Base-by-base conservation (phyloP, 2,888 invertebrate genomes). In the Campoplex capitator region DNA sequence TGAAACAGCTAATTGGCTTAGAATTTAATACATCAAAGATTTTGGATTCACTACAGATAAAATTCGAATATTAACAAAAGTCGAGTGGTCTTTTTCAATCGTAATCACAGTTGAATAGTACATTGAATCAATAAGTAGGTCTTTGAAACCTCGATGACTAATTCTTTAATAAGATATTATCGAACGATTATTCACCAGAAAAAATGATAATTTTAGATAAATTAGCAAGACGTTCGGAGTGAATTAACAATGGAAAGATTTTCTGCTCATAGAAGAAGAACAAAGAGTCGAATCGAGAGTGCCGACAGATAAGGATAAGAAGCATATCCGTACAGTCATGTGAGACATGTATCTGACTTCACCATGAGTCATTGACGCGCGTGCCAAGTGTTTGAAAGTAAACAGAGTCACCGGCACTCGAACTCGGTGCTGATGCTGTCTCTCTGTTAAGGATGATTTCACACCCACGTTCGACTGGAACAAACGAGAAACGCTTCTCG, bases 371-470 rank as follows among this genome's bases (percentile, higher is more conserved):
- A 85, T 79, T 76, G 84, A 70, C 74, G 87, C 87, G 87, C 84
- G 87, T 87, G 87, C 84, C 87, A 75, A 73, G 74, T 83, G 83
- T 83, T 87, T 84, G 87, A 87, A 76, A 85, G 87, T 83, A 87
- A 85, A 87, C 87, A 87, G 81, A 85, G 73, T 80, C 87, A 51
- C 65, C 73, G 76, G 75, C 75, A 79, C 79, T 78, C 51, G 71
- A 77, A 83, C 76, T 58, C 54, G 28, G 62, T 45, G 68, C 23
- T 28, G 32, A 16, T 62, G 70, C 45, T 51, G 76, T 77, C 68
- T 75, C 77, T 65, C 74, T 75, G 28, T 65, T 76, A 45, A 70
- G 82, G 67, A 83, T 79, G 87, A 76, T 32, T 87, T 56, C 76
- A 85, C 85, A 77, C 84, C 84, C 87, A 83, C 87, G 68, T 45